Conservation (phyloP, 2,113 vertebrate species). For the Australoheros scitulus region DNA sequence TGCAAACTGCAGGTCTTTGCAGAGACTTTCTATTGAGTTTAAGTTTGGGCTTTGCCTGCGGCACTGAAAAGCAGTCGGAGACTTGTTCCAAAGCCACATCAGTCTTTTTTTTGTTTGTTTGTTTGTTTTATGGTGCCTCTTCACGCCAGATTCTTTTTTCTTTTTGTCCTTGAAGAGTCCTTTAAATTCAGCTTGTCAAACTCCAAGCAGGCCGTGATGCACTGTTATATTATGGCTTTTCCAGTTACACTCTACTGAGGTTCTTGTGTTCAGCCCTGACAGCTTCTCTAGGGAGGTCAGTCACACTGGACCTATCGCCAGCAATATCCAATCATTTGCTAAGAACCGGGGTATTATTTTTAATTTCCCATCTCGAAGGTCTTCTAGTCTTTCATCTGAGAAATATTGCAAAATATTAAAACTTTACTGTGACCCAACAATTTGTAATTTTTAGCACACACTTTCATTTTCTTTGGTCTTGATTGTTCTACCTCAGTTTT, state of each 20-base stretch:
- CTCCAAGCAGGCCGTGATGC: neutral
- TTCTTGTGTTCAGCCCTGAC: neutral
- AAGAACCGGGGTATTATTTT: neutral
- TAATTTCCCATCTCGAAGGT: neutral
- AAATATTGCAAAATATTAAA: neutral
- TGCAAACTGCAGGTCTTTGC: neutral
- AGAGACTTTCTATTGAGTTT: neutral
- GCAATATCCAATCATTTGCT: neutral
- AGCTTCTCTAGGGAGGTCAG: neutral
- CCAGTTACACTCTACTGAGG: neutral
- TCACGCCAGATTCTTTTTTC: neutral
- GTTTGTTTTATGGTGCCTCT: neutral
- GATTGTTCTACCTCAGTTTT: neutral
- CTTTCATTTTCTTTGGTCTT: neutral
- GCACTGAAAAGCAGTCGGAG: neutral
- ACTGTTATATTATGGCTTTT: neutral
- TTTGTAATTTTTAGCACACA: neutral
- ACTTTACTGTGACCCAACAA: neutral
- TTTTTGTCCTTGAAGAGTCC: neutral
- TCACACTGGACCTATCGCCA: neutral
- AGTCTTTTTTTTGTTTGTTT: neutral
- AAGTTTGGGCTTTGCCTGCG: neutral
- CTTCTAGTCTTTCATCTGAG: neutral
- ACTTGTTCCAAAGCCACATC: neutral
- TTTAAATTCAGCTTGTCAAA: neutral